phyloP scores from a whole-genome alignment of 2,888 invertebrate genomes.

The Drosophila stalkeri region DNA sequence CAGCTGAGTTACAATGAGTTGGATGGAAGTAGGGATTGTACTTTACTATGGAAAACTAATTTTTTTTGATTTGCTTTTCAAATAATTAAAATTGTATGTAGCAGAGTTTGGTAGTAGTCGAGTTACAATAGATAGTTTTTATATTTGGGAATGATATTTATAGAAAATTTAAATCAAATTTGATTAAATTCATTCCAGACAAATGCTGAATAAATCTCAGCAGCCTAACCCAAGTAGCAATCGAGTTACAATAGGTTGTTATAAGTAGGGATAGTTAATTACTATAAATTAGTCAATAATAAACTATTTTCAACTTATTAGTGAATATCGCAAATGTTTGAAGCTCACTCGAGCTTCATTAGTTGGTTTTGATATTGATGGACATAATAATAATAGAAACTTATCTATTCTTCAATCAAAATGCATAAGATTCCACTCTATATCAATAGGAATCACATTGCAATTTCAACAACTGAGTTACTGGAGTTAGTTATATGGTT shows the following conservation, averaged over 20 bases:
- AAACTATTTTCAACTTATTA: too few relatives aligned
- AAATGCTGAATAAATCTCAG: not conserved
- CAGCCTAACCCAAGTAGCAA: not conserved
- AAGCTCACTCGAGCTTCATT: not conserved
- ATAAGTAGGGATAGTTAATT: not conserved
- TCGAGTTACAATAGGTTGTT: conserved; percentile 14
- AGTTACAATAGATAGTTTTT: conserved; percentile 3
- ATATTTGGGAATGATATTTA: not conserved
- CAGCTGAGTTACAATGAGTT: conserved; percentile 25
- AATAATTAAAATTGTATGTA: not conserved
- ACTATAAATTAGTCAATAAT: not conserved
- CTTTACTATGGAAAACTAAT: not conserved
- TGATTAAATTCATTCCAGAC: not conserved
- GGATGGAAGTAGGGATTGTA: not conserved
- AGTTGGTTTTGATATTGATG: not conserved
- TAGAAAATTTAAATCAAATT: not conserved
- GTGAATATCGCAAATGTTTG: not conserved
- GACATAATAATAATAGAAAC: not conserved
- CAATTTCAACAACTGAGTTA: not conserved
- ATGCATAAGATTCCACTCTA: not conserved
- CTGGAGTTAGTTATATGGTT: not conserved
- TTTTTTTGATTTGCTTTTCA: not conserved
- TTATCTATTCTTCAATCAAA: not conserved
- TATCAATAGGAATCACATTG: too few relatives aligned
- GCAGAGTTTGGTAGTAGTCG: rapidly evolving